Percentiles rank a stretch among this genome's conserved stretches.
Conservation (phyloP, 1,140 invertebrate genomes). For the Arion vulgaris region DNA sequence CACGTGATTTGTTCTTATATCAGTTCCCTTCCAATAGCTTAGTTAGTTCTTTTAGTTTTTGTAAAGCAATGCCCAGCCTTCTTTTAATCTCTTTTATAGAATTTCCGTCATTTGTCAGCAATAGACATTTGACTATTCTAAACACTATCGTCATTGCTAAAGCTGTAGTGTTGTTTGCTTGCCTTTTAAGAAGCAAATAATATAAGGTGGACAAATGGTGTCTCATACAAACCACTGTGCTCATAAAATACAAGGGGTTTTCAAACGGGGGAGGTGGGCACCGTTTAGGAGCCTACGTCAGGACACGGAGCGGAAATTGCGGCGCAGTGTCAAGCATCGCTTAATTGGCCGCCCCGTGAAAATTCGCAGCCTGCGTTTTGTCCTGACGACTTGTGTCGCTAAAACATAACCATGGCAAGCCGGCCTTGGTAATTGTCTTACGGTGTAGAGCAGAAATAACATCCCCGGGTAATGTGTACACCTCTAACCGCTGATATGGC, state of each 20-base stretch:
- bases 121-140: no score
- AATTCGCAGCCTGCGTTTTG: conserved; percentile 1
- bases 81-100: no score
- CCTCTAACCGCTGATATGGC: conserved; percentile 7
- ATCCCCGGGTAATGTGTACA: conserved; percentile 22
- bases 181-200: no score
- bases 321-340: conserved; percentile 22
- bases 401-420: conserved; percentile 5
- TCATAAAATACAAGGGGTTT: not conserved
- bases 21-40: no score
- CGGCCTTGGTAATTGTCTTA: conserved; percentile 14
- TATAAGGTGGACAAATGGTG: not conserved
- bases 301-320: conserved; percentile 29
- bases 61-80: no score
- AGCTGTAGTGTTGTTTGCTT: no score
- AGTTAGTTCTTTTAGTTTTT: no score
- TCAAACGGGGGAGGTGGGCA: not conserved
- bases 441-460: conserved; percentile 24
- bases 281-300: not conserved
- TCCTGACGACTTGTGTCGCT: conserved; percentile 13
- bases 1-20: no score
- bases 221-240: not conserved
- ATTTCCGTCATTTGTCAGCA: no score
- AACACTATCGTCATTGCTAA: no score
- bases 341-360: conserved; percentile 29